Evolutionary conservation across 2,113 vertebrate species (phyloP), one percentile per base, ranked within the genome.

Genomic region (Dendrocopos noguchii): DNA sequence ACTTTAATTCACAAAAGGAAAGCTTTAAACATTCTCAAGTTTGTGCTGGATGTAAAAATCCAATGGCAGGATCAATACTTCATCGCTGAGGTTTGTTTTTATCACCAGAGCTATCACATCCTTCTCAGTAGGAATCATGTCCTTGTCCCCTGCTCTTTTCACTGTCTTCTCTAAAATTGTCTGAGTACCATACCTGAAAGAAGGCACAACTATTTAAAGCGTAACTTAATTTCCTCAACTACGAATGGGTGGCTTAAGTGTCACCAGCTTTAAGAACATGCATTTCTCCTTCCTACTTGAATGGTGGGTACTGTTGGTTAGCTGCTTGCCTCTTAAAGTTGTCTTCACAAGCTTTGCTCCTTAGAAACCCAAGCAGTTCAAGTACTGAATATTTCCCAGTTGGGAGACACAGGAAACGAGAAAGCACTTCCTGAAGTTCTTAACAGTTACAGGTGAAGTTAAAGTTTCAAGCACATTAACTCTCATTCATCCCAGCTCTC

Each of bases 31-130:
- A 24, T 17, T 63, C 34, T 53, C 1, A 1, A 79, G 31, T 33
- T 90, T 28, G 28, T 28, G 16, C n/a, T 68, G n/a, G 25, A 72
- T n/a, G 28, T 46, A 83, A 77, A 91, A 87, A 52, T n/a, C 34
- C 29, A 73, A 5, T 1, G 6, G 15, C 1, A 0, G 1, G 29
- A 60, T 21, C 36, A 50, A 24, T 15, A 68, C 33, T 17, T 52
- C 4, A 8, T 18, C 80, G 19, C 3, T 80, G 34, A 59, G 6
- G n/a, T n/a, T 76, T 77, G 34, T 50, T 79, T 87, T 72, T 70
- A 77, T 59, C 34, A 84, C 24, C 44, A 88, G 7, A 74, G 31
- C 61, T 60, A 76, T 20, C 29, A 33, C 8, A 64, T n/a, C 15
- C 6, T 44, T 24, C 46, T 56, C 36, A 33, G 7, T 0, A 57